These are phyloP conservation scores for Bryconaethiops microstoma DNA, from an alignment of 2,797 vertebrate genomes.

Conservation along the genomic window DNA sequence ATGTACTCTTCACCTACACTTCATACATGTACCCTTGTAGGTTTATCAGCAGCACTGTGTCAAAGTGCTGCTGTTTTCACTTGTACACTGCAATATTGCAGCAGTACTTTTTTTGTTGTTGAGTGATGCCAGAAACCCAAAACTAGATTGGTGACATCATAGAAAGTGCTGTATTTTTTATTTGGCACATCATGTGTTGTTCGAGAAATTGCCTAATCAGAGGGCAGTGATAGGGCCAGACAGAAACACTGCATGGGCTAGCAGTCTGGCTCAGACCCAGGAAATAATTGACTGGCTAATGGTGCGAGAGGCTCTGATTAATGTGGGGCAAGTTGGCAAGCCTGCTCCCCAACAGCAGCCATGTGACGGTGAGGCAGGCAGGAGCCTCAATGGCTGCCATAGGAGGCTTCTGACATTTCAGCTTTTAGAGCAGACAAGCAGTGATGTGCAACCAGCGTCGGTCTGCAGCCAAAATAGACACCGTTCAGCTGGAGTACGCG, in stretches of 20 bases:
- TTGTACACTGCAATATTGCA: neutral
- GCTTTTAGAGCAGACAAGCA: conserved; percentile 54
- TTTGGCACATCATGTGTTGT: conserved; percentile 39
- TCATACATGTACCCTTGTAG: neutral
- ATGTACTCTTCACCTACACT: neutral
- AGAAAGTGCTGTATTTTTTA: conserved; percentile 22
- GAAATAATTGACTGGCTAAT: conserved; percentile 62
- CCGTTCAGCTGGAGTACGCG: conserved; percentile 48
- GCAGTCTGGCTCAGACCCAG: conserved; percentile 50
- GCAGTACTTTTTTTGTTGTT: conserved; percentile 20
- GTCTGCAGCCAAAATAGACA: conserved; percentile 59
- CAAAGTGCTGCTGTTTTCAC: neutral
- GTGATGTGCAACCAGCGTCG: conserved; percentile 57
- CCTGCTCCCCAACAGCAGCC: conserved; percentile 53
- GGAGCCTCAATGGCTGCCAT: conserved; percentile 51
- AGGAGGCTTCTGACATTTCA: conserved; percentile 58
- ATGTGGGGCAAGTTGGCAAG: conserved; percentile 59
- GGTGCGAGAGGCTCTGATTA: conserved; percentile 58
- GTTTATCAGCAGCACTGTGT: neutral
- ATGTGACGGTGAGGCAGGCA: conserved; percentile 53
- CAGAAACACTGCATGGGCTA: conserved; percentile 35
- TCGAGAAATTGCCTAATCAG: conserved; percentile 48
- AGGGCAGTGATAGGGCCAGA: conserved; percentile 29
- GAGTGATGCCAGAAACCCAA: conserved; percentile 36
- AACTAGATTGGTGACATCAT: conserved; percentile 34